These are phyloP conservation scores for Drosophila insularis DNA, from an alignment of 1,140 invertebrate genomes.

Conservation along the genomic window DNA sequence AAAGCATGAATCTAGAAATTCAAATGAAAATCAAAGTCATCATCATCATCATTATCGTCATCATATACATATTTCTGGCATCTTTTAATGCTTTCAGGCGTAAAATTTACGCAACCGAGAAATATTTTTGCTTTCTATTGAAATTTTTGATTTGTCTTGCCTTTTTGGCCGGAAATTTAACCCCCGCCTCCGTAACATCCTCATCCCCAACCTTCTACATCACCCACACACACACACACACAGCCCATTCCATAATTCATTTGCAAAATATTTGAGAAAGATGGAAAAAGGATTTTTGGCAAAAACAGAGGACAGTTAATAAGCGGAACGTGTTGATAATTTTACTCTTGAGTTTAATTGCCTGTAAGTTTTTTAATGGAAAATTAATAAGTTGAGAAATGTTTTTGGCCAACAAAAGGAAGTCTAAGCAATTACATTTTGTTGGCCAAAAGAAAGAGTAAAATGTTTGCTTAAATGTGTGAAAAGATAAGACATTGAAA, in stretches of 20 bases:
- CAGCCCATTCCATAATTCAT: constrained; percentile 14
- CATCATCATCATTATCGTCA: constrained; percentile 40
- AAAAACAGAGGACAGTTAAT: constrained; percentile 44
- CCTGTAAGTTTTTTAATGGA: constrained; percentile 64
- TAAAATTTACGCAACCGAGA: constrained; percentile 16
- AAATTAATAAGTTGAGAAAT: constrained; percentile 75
- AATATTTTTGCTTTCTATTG: constrained; percentile 21
- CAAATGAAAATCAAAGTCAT: constrained; percentile 65
- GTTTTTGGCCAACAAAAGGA: constrained; percentile 36
- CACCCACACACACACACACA: no score
- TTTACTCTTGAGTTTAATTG: constrained; percentile 62
- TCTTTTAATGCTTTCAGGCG: constrained; percentile 8
- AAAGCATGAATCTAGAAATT: constrained; percentile 65
- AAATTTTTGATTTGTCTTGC: constrained; percentile 13
- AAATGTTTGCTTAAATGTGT: constrained; percentile 4
- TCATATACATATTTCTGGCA: constrained; percentile 14
- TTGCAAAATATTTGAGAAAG: constrained; percentile 47
- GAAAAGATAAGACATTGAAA: background rate
- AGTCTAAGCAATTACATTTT: constrained; percentile 58
- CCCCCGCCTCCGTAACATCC: background rate
- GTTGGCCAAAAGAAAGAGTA: constrained; percentile 28
- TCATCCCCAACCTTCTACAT: background rate
- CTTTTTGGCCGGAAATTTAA: constrained; percentile 10
- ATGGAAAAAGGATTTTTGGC: constrained; percentile 30
- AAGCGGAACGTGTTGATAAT: constrained; percentile 72